phyloP scores from a whole-genome alignment of 2,113 vertebrate genomes.

The Microcebus tavaratra region DNA sequence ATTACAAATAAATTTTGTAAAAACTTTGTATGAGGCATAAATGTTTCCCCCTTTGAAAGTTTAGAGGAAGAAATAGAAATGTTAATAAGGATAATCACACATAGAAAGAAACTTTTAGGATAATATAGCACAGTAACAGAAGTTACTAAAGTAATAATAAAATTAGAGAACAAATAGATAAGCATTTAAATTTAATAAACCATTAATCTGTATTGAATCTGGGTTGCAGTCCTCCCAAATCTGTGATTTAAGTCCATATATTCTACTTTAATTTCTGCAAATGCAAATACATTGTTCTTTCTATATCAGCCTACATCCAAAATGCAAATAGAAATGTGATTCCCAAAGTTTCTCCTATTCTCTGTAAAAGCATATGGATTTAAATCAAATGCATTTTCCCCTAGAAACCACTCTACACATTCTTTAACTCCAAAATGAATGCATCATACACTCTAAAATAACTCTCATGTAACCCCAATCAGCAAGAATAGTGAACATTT shows the following conservation, averaged over 20 bases:
- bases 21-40: neutral
- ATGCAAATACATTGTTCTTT: neutral
- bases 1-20: neutral
- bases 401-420: neutral
- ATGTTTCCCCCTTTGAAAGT: neutral
- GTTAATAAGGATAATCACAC: neutral
- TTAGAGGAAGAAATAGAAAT: neutral
- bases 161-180: neutral
- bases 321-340: neutral
- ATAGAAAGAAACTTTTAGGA: neutral
- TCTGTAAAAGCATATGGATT: neutral
- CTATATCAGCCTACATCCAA: neutral
- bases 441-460: neutral
- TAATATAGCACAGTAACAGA: neutral
- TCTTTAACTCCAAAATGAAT: neutral
- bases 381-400: neutral
- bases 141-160: neutral
- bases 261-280: neutral
- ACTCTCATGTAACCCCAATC: neutral
- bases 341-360: neutral
- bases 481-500: neutral
- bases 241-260: neutral
- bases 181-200: neutral
- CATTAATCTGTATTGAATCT: neutral
- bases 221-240: accelerated